These are phyloP conservation scores for Serinus canaria DNA, from an alignment of 2,113 vertebrate genomes.

Conservation along the genomic window DNA sequence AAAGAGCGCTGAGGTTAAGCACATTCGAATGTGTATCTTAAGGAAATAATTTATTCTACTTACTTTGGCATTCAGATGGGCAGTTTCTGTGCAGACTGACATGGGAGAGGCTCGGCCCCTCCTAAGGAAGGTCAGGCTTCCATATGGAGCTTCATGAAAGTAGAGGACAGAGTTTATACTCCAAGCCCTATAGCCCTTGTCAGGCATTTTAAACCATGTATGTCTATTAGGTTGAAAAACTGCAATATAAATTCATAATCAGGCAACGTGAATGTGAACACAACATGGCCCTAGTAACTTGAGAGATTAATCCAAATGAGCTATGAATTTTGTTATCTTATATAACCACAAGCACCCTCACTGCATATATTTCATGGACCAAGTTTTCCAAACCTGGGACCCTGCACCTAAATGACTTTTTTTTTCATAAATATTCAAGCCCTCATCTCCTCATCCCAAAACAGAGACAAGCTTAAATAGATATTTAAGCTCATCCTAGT, in stretches of 20 bases:
- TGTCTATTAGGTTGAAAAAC: not conserved
- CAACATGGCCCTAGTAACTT: not conserved
- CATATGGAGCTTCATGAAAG: not conserved
- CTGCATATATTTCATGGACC: not conserved
- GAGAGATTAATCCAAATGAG: not conserved
- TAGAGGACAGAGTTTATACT: not conserved
- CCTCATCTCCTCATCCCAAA: not conserved
- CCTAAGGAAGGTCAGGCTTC: not conserved
- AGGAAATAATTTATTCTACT: constrained; percentile 10
- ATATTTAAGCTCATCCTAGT: not conserved
- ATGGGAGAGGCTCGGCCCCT: not conserved
- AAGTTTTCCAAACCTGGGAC: not conserved
- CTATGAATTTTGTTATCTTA: not conserved
- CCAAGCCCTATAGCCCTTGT: not conserved
- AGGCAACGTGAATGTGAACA: not conserved
- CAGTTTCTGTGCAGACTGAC: not conserved
- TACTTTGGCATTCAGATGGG: not conserved
- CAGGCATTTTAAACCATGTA: not conserved
- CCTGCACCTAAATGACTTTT: not conserved
- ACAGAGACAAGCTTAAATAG: not conserved
- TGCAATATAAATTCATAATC: not conserved
- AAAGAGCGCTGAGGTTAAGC: not conserved
- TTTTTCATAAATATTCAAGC: not conserved
- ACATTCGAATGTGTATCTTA: accelerated
- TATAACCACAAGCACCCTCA: not conserved